phyloP scores from a whole-genome alignment of 2,888 invertebrate species.

The Rapana venosa region DNA sequence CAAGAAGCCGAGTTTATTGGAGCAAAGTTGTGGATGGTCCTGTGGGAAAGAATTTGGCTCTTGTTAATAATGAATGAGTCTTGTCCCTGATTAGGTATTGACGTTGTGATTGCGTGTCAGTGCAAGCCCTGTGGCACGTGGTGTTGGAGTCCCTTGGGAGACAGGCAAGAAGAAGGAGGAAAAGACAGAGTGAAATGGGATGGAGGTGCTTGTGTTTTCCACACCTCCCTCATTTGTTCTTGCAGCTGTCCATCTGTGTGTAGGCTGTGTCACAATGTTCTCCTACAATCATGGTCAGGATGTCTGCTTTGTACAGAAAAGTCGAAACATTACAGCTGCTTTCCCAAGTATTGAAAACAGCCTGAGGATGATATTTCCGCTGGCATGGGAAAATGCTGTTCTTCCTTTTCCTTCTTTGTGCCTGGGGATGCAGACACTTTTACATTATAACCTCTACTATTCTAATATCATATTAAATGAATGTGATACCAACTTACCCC shows the following conservation, averaged over 20 bases:
- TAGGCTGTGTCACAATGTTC: background rate
- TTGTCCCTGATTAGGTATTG: slow-evolving; percentile 25
- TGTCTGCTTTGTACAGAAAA: too few relatives aligned
- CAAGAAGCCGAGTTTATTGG: too few relatives aligned
- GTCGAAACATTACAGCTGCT: too few relatives aligned
- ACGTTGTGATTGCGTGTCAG: slow-evolving; percentile 38
- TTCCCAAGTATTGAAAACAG: too few relatives aligned
- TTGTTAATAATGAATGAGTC: slow-evolving; percentile 36
- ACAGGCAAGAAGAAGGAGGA: background rate
- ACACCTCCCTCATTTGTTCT: background rate
- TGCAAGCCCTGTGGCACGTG: slow-evolving; percentile 30
- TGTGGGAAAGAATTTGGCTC: slow-evolving; percentile 26
- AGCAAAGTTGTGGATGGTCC: background rate
- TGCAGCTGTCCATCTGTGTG: background rate
- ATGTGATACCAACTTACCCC: too few relatives aligned
- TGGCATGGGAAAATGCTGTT: background rate
- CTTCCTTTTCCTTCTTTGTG: background rate
- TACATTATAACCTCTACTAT: background rate
- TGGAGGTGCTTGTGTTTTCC: too few relatives aligned
- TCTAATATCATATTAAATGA: too few relatives aligned
- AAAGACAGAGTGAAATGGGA: background rate
- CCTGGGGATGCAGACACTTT: too few relatives aligned
- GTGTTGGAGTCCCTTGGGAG: background rate
- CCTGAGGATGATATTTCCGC: background rate
- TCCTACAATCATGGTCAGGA: background rate